phyloP scores from a whole-genome alignment of 2,113 vertebrate species.

The Callospermophilus lateralis region DNA sequence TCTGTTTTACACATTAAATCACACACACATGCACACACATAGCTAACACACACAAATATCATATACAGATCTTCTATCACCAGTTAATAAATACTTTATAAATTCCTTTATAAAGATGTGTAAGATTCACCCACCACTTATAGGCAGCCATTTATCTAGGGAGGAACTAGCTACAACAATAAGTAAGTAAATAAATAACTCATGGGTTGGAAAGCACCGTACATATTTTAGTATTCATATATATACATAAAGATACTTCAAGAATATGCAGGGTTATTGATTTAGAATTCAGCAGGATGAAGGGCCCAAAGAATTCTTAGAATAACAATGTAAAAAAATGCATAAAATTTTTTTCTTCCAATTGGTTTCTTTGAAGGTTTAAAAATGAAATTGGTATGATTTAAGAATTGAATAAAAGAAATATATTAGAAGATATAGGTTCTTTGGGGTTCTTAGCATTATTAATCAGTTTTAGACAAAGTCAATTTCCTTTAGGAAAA shows the following conservation, averaged over 20 bases:
- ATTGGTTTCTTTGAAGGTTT: slow-evolving; percentile 62
- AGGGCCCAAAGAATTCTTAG: not conserved
- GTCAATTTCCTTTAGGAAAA: not conserved
- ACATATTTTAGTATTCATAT: slow-evolving; percentile 35
- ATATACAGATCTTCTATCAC: not conserved
- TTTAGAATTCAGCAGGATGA: slow-evolving; percentile 66
- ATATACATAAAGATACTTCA: slow-evolving; percentile 47
- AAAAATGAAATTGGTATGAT: slow-evolving; percentile 30
- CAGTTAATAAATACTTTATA: not conserved
- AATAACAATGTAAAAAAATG: slow-evolving; percentile 60
- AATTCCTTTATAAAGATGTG: not conserved
- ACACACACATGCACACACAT: not conserved
- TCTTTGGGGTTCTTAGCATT: not conserved
- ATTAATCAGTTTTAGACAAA: slow-evolving; percentile 33
- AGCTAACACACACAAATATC: not conserved
- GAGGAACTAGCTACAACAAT: slow-evolving; percentile 57
- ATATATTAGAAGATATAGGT: not conserved
- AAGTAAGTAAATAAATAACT: slow-evolving; percentile 60
- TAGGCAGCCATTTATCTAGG: slow-evolving; percentile 49
- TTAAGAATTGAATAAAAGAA: slow-evolving; percentile 48
- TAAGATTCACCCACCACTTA: slow-evolving; percentile 31
- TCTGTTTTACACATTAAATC: not conserved
- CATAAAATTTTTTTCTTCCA: not conserved
- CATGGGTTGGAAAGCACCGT: slow-evolving; percentile 50
- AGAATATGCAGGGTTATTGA: slow-evolving; percentile 51